Evolutionary conservation across 2,113 vertebrate genomes (phyloP), one percentile per base, ranked within the genome.

Genomic region (Acanthisitta chloris): DNA sequence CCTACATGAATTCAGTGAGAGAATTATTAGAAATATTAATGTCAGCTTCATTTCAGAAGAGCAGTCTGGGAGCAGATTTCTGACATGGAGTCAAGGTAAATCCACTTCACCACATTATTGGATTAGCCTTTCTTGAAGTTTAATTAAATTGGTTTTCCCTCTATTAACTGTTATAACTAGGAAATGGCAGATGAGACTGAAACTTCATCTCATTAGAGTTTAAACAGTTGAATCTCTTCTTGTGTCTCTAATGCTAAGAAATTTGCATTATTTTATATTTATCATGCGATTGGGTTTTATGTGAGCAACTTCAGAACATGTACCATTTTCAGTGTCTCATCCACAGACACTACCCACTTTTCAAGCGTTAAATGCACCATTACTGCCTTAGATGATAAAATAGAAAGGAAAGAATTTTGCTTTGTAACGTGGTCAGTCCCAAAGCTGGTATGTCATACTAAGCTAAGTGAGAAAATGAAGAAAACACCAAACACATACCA

Each of bases 61-160:
- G 6, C 3, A 52, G 14, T 2, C 10, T 87, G 38, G 16, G 29
- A 82, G 12, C 55, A 96, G 33, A 67, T 73, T 93, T 92, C 46
- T 81, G 66, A 69, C 51, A 67, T 12, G 8, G 9, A 88, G 71
- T 83, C 48, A 86, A 92, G 64, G 55, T 76, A 92, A 96, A 96
- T 93, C 72, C 76, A 73, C n/a, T 88, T 90, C 64, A 86, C 5
- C 48, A 48, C 5, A 17, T 84, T 86, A 92, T 86, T 67, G 85
- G 88, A 91, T 95, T 96, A 95, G 28, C 25, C 40, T 57, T 88
- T 78, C 40, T 33, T 81, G 42, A 83, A 72, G 25, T 94, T 92
- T 92, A 93, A 96, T 95, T 92, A 95, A 81, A 81, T 86, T 93
- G 48, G 5, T 59, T 95, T 92, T 86, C 19, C 21, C 12, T 67